Base-by-base conservation (phyloP, 2,797 vertebrate species). In the Myripristis jacobus region DNA sequence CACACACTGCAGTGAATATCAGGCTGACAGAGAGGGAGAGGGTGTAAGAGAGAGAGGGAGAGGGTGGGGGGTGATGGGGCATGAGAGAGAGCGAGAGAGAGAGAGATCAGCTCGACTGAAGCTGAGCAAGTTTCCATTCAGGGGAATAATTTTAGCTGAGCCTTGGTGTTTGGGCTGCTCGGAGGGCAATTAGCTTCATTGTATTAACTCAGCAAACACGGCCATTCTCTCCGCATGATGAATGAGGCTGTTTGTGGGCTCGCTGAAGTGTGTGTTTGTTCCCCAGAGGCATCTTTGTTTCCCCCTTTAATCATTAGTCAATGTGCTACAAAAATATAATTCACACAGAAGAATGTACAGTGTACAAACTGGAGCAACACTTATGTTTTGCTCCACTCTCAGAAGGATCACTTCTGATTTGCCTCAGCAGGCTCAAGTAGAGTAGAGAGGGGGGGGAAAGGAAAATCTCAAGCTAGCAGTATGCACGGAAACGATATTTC, bases 161-260 rank as follows among this genome's bases (percentile, higher is more conserved):
- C 83, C 83, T 73, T 34, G 58, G 87, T 89, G 87, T 93, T 92
- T 85, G 87, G 87, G 84, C 90, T 87, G 89, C 90, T 92, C 68
- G 68, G 86, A 90, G 91, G 92, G 91, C 91, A 93, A 93, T 93
- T 93, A 93, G 90, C 90, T 89, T 87, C 89, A 89, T 91, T 90
- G 91, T 92, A 93, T 93, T 92, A 93, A 89, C 90, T 92, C 91
- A 91, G 92, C 91, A 92, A 92, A 93, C 91, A 89, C 15, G 80
- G 84, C 88, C 88, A 87, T 90, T 91, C 89, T 87, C 83, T 77
- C 80, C 73, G 85, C 91, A 88, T 92, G 91, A 92, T 93, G 90
- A 92, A 92, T 91, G 91, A 92, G 90, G 83, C 87, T 91, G 91
- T 92, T 91, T 91, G 90, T 85, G 81, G 77, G 87, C 87, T 83